These are phyloP conservation scores for Erannis defoliaria DNA, from an alignment of 2,888 invertebrate genomes.

Conservation along the genomic window DNA sequence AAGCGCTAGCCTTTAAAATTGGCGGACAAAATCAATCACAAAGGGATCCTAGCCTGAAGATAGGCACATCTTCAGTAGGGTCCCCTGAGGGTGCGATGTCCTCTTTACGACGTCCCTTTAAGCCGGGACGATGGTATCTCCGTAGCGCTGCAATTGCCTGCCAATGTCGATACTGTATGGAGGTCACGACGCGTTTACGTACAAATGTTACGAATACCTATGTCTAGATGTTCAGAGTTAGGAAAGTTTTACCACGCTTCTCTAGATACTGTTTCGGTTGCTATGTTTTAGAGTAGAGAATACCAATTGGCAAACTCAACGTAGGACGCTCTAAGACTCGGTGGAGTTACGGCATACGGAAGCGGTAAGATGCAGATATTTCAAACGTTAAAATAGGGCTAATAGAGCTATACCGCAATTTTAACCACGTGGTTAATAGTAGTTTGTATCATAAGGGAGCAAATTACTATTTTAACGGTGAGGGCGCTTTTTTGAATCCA, in stretches of 20 bases:
- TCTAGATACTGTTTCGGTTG: not conserved
- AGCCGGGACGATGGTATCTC: constrained; percentile 57
- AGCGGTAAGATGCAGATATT: too few relatives aligned
- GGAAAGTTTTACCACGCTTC: too few relatives aligned
- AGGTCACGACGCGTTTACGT: constrained; percentile 38
- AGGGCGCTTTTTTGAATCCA: too few relatives aligned
- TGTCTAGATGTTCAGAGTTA: not conserved
- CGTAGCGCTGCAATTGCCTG: constrained; percentile 41
- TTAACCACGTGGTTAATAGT: too few relatives aligned
- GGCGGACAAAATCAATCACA: constrained; percentile 29
- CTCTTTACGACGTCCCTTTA: constrained; percentile 58
- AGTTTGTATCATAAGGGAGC: too few relatives aligned
- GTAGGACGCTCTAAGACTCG: too few relatives aligned
- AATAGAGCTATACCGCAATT: too few relatives aligned
- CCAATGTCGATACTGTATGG: constrained; percentile 46
- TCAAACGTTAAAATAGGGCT: too few relatives aligned
- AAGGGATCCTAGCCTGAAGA: constrained; percentile 23
- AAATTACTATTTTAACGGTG: too few relatives aligned
- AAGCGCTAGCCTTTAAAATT: constrained; percentile 14
- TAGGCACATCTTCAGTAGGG: constrained; percentile 16
- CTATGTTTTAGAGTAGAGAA: too few relatives aligned
- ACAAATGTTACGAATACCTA: not conserved
- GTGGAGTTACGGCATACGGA: too few relatives aligned
- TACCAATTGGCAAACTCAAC: too few relatives aligned
- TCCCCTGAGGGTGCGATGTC: constrained; percentile 54